These are phyloP conservation scores for Pomatostomus ruficeps DNA, from an alignment of 2,113 vertebrate species.

Conservation along the genomic window DNA sequence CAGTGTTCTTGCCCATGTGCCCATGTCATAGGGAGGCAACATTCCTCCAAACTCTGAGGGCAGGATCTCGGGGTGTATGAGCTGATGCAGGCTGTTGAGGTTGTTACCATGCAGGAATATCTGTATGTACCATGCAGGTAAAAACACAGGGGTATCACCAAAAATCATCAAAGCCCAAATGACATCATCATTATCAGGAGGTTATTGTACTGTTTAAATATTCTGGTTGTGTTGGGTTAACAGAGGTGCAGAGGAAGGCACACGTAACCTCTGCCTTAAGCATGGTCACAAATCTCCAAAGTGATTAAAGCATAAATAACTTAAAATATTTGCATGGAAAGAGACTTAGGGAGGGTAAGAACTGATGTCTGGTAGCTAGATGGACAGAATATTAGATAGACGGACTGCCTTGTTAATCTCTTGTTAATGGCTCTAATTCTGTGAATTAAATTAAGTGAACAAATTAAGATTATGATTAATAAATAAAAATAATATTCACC, in stretches of 20 bases:
- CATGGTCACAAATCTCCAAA: neutral
- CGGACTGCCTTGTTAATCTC: neutral
- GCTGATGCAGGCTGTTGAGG: conserved; percentile 95
- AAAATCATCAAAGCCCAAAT: neutral
- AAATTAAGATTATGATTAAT: neutral
- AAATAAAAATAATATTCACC: neutral
- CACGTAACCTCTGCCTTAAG: neutral
- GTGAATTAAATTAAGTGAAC: neutral
- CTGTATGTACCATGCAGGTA: conserved; percentile 53
- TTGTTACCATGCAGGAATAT: conserved; percentile 99
- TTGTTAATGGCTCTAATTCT: neutral
- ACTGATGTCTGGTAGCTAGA: neutral
- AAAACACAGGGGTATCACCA: neutral
- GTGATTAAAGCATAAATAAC: neutral
- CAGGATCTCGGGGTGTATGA: conserved; percentile 95
- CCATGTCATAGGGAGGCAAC: conserved; percentile 98
- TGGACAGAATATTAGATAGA: neutral
- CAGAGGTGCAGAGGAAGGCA: neutral
- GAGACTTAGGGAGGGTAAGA: neutral
- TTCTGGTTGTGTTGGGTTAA: neutral
- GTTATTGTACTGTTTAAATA: neutral
- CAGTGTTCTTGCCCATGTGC: conserved; percentile 95
- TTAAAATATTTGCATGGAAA: neutral
- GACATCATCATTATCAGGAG: neutral
- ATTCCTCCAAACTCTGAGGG: conserved; percentile 97